phyloP scores from a whole-genome alignment of 2,888 invertebrate genomes.

The Caenorhabditis drosophilae region DNA sequence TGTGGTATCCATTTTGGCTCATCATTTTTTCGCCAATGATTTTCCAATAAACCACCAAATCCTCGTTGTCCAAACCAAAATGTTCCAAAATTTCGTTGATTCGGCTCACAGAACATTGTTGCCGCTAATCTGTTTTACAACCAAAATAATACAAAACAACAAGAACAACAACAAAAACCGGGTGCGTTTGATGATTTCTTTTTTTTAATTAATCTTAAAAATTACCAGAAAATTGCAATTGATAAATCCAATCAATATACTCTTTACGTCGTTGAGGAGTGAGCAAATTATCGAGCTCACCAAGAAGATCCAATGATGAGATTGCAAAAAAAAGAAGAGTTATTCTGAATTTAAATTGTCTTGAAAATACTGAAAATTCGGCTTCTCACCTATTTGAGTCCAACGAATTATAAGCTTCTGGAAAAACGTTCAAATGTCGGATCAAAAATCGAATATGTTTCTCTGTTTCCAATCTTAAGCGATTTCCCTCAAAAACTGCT shows the following conservation, averaged over 20 bases:
- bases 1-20: constrained; percentile 34
- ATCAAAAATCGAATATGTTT: constrained; percentile 49
- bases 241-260: constrained; percentile 90
- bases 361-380: not conserved
- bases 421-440: constrained; percentile 54
- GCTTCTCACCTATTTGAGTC: constrained; percentile 54
- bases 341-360: constrained; percentile 40
- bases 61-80: constrained; percentile 36
- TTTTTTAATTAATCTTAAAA: constrained; percentile 3
- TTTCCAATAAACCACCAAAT: constrained; percentile 34
- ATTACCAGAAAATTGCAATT: constrained; percentile 75
- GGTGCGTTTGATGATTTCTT: not conserved
- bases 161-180: not conserved
- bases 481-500: too few species aligned
- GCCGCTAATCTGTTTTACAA: constrained; percentile 6
- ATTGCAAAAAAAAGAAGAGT: constrained; percentile 81
- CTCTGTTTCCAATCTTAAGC: constrained; percentile 32
- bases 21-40: constrained; percentile 3
- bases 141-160: not conserved
- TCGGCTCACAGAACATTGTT: constrained; percentile 30
- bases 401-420: constrained; percentile 49
- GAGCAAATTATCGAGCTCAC: constrained; percentile 78
- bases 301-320: constrained; percentile 86
- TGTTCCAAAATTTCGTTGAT: constrained; percentile 26
- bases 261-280: constrained; percentile 73